phyloP scores from a whole-genome alignment of 1,140 invertebrate species.

The Nilaparvata lugens region DNA sequence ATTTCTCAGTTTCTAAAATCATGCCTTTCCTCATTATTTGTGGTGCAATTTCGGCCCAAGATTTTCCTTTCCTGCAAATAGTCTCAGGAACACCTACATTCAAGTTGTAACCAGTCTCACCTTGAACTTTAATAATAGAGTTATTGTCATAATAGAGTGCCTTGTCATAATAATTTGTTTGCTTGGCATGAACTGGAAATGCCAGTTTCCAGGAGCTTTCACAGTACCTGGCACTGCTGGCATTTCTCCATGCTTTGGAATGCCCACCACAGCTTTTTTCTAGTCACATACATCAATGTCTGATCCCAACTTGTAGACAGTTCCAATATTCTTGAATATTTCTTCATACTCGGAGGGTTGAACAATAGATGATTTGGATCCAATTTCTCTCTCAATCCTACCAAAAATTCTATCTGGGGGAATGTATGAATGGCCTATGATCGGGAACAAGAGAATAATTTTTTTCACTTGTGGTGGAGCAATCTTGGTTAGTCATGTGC shows the following conservation, averaged over 20 bases:
- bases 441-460: conserved; percentile 29
- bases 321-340: not conserved
- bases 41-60: not conserved
- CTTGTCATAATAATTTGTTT: conserved; percentile 13
- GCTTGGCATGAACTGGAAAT: conserved; percentile 13
- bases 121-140: not conserved
- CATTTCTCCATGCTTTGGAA: not conserved
- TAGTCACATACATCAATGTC: conserved; percentile 7
- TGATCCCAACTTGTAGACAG: not conserved
- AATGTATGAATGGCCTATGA: conserved; percentile 29
- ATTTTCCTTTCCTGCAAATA: conserved; percentile 6
- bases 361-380: conserved; percentile 19
- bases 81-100: not conserved
- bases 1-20: conserved; percentile 11
- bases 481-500: conserved; percentile 20
- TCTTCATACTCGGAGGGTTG: conserved; percentile 8
- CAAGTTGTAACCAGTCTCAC: conserved; percentile 8
- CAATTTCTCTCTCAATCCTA: conserved; percentile 24
- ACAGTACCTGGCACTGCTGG: not conserved
- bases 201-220: conserved; percentile 10
- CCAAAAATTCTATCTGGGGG: conserved; percentile 30
- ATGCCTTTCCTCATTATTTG: conserved; percentile 3
- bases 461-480: conserved; percentile 18
- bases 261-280: not conserved
- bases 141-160: too few species aligned